Evolutionary conservation across 1,140 invertebrate genomes (phyloP).

Genomic region (Drosophila mayri): DNA sequence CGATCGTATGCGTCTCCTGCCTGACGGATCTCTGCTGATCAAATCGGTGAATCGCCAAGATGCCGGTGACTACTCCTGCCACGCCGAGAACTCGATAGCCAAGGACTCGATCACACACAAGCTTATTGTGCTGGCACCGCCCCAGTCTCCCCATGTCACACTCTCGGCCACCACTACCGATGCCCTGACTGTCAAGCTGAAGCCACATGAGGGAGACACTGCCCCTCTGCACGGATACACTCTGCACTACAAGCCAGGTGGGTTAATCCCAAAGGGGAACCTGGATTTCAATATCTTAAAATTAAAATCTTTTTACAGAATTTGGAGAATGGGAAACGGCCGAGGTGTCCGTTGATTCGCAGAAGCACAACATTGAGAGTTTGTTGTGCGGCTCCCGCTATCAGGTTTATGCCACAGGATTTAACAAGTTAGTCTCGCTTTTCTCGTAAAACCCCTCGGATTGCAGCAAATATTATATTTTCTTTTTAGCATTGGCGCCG

Average conservation of each 20-base stretch:
- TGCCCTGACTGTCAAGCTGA: conserved; percentile 92
- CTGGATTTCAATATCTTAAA: neutral
- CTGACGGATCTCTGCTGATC: conserved; percentile 96
- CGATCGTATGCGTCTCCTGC: conserved; percentile 92
- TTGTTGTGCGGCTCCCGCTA: conserved; percentile 96
- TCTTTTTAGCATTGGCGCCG: conserved; percentile 91
- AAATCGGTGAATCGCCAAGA: conserved; percentile 95
- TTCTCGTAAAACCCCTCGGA: too few species aligned
- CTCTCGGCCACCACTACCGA: conserved; percentile 94
- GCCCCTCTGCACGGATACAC: conserved; percentile 94
- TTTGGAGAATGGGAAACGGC: conserved; percentile 96
- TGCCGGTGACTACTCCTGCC: conserved; percentile 95
- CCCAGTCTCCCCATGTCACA: conserved; percentile 92
- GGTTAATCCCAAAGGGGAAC: neutral
- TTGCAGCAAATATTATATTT: neutral
- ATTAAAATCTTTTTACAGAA: conserved; percentile 85
- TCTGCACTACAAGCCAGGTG: conserved; percentile 93
- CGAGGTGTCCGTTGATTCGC: conserved; percentile 89
- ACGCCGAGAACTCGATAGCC: conserved; percentile 96
- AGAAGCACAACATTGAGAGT: conserved; percentile 94
- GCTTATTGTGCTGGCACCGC: conserved; percentile 93
- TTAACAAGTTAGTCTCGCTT: conserved; percentile 89
- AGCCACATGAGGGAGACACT: conserved; percentile 90
- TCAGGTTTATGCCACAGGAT: conserved; percentile 95
- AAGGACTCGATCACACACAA: conserved; percentile 96